Conservation (phyloP, 2,797 vertebrate genomes). For the Aselliscus stoliczkanus region DNA sequence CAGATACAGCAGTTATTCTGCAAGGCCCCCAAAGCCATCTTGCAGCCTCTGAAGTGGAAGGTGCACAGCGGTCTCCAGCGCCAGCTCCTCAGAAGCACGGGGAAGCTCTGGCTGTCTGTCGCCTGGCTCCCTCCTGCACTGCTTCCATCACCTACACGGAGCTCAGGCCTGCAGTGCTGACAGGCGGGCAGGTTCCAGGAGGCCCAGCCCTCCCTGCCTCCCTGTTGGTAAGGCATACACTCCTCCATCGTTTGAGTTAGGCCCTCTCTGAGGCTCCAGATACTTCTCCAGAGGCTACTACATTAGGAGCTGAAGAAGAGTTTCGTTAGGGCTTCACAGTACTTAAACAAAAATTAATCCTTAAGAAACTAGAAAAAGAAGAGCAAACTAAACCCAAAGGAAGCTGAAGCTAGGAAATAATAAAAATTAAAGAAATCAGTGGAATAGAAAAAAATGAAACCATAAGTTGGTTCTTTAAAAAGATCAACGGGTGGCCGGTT, state of each 20-base stretch:
- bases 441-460: neutral
- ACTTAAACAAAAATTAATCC: neutral
- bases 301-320: neutral
- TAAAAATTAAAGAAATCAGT: slow-evolving; percentile 12
- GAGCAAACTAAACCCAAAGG: neutral
- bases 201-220: neutral
- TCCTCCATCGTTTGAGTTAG: neutral
- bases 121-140: neutral
- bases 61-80: neutral
- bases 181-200: neutral
- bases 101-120: neutral
- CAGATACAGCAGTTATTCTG: neutral
- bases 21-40: neutral
- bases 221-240: neutral
- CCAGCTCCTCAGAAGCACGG: neutral
- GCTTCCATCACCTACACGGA: neutral
- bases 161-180: neutral
- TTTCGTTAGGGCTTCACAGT: neutral
- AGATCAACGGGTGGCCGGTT: too few species aligned
- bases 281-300: neutral
- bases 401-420: neutral
- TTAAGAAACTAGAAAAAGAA: slow-evolving; percentile 12
- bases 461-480: neutral
- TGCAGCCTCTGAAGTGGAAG: neutral
- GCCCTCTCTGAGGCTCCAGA: neutral